Evolutionary conservation across 1,140 invertebrate species (phyloP).

Genomic region (Bicyclus anynana): DNA sequence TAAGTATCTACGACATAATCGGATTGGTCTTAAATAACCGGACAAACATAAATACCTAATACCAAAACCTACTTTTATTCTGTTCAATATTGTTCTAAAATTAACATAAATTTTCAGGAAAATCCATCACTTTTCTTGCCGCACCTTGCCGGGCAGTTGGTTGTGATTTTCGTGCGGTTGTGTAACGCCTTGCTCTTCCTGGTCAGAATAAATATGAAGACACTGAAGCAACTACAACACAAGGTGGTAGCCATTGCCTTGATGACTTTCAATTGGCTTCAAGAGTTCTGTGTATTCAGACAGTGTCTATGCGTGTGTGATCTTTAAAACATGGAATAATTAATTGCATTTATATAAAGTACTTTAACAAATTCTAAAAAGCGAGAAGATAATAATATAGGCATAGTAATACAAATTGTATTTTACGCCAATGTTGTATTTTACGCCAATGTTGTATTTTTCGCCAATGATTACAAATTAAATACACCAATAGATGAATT

Average conservation of each 20-base stretch:
- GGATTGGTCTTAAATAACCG: no score
- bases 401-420: no score
- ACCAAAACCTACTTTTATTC: background rate
- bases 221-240: constrained; percentile 29
- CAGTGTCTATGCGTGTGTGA: constrained; percentile 56
- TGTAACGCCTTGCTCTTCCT: constrained; percentile 35
- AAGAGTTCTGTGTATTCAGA: constrained; percentile 59
- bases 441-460: no score
- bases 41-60: no score
- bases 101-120: constrained; percentile 38
- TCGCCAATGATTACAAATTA: no score
- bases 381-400: no score
- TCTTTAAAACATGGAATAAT: constrained; percentile 20
- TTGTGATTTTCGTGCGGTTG: constrained; percentile 36
- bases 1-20: no score
- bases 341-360: background rate
- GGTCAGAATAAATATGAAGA: constrained; percentile 30
- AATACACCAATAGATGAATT: no score
- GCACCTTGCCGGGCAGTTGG: constrained; percentile 41
- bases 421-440: no score
- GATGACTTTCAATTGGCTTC: constrained; percentile 55
- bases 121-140: constrained; percentile 56
- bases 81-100: background rate
- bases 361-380: no score
- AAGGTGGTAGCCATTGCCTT: constrained; percentile 36